Evolutionary conservation across 2,113 vertebrate genomes (phyloP).

Genomic region (Heterocephalus glaber): DNA sequence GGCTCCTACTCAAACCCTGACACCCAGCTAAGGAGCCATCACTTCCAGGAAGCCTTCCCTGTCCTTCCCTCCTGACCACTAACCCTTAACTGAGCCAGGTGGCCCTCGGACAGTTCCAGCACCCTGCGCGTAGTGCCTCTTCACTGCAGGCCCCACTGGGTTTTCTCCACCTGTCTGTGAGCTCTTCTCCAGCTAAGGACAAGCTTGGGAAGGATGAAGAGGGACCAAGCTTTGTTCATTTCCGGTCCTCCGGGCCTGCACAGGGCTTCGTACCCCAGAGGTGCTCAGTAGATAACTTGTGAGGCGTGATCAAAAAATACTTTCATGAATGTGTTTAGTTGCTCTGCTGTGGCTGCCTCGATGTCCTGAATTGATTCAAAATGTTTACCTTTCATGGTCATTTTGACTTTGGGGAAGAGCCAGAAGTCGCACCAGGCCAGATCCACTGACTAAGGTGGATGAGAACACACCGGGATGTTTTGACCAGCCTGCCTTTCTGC

Average conservation of each 20-base stretch:
- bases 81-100: too few relatives aligned
- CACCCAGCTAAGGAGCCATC: not conserved
- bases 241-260: fast-evolving
- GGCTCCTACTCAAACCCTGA: not conserved
- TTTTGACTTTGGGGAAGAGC: not conserved
- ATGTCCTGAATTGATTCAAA: not conserved
- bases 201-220: not conserved
- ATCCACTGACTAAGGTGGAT: not conserved
- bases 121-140: not conserved
- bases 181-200: not conserved
- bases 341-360: not conserved
- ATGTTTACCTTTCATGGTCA: not conserved
- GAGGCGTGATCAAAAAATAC: not conserved
- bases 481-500: not conserved
- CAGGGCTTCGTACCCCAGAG: not conserved
- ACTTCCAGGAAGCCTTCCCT: not conserved
- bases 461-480: not conserved
- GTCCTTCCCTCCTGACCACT: not conserved
- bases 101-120: fast-evolving
- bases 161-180: not conserved
- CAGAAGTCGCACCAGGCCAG: not conserved
- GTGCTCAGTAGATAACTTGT: fast-evolving
- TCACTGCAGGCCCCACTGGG: not conserved
- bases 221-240: not conserved
- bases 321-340: not conserved